phyloP scores from a whole-genome alignment of 2,888 invertebrate species.

The Limnephilus rhombicus region DNA sequence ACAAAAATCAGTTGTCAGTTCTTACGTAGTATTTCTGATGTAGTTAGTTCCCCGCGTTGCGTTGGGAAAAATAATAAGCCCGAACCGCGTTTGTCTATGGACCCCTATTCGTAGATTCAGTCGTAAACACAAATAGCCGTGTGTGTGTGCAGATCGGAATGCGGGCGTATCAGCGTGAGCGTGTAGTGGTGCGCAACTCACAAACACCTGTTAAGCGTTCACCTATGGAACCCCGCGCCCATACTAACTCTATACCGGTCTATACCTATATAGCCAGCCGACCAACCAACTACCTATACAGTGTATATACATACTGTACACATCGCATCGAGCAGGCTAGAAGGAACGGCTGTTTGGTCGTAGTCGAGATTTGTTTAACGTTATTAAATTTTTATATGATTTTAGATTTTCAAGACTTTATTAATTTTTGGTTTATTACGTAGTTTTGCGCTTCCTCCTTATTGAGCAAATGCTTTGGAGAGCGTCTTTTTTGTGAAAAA shows the following conservation, averaged over 20 bases:
- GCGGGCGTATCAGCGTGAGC: slow-evolving; percentile 51
- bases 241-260: slow-evolving; percentile 11
- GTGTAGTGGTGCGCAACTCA: slow-evolving; percentile 45
- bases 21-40: slow-evolving; percentile 14
- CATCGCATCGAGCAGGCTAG: background rate
- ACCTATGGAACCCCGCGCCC: slow-evolving; percentile 31
- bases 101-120: slow-evolving; percentile 49
- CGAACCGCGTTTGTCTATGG: slow-evolving; percentile 39
- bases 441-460: too few relatives aligned
- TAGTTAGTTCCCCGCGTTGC: slow-evolving; percentile 11
- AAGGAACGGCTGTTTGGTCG: slow-evolving; percentile 21
- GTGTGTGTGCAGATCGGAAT: slow-evolving; percentile 54
- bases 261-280: background rate
- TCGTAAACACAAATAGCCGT: slow-evolving; percentile 50
- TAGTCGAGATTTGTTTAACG: slow-evolving; percentile 31
- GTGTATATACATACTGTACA: background rate
- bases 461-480: too few relatives aligned
- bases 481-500: too few relatives aligned
- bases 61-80: slow-evolving; percentile 29
- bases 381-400: too few relatives aligned
- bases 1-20: slow-evolving; percentile 5
- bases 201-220: slow-evolving; percentile 46
- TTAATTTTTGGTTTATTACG: too few relatives aligned
- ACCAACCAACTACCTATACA: background rate
- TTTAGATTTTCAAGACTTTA: too few relatives aligned